Base-by-base conservation (phyloP, 2,797 vertebrate genomes). In the Scolopax bukidnonensis region DNA sequence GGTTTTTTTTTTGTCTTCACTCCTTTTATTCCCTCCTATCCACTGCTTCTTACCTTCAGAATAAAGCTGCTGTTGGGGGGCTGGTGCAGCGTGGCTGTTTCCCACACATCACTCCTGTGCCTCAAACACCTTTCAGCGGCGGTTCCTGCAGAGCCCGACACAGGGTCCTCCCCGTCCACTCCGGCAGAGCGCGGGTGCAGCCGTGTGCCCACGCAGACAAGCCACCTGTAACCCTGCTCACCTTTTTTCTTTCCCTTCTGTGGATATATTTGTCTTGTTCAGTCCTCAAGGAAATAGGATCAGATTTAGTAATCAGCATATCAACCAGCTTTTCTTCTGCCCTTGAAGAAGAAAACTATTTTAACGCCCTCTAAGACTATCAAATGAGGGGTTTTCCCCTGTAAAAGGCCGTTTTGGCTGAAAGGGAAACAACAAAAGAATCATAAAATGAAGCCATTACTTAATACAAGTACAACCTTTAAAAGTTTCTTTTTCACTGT, bases 11-110 rank as follows among this genome's bases (percentile, higher is more conserved):
- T 43, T 16, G 11, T 36, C 45, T 74, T 47, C 2, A 0, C 6
- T 56, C 21, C 45, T 47, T 47, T 23, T 47, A 47, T 47, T 23
- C 45, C 4, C 36, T 33, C 38, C n/a, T 51, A 20, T 5, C 73
- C 51, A 6, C 25, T 4, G 14, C 50, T 51, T 27, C 50, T 86
- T 33, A 24, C 36, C 25, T 23, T 17, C 25, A 53, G 33, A 13
- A 56, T 4, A 30, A 20, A 21, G 4, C 4, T 7, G 11, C 10
- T 2, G 3, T 7, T 36, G 11, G 1, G 16, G 16, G 77, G 53
- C 24, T 9, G 6, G 20, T 0, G 2, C 18, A 33, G 41, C 1
- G 2, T 3, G 6, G 32, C n/a, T 24, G 10, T 15, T 67, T 11
- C 28, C 71, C 17, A 27, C 5, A 17, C 53, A 33, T 32, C 36